These are phyloP conservation scores for Sitta europaea DNA, from an alignment of 2,113 vertebrate genomes.

Conservation along the genomic window DNA sequence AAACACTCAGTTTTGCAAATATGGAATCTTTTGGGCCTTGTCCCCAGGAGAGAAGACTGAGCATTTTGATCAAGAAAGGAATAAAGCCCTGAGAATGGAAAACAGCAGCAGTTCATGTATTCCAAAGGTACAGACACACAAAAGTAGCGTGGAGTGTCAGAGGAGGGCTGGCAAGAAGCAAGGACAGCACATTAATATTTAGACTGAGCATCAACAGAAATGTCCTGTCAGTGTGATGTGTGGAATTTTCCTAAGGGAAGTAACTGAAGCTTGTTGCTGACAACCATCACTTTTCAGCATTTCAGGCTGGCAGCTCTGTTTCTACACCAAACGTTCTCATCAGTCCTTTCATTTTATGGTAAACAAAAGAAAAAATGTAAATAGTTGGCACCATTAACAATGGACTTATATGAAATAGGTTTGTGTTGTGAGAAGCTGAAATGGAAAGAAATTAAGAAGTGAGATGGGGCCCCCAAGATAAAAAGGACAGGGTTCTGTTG, in stretches of 20 bases:
- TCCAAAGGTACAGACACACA: not conserved
- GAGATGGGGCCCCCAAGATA: not conserved
- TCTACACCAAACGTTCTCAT: not conserved
- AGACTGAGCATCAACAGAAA: not conserved
- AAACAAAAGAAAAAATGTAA: not conserved
- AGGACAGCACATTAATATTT: slow-evolving; percentile 7
- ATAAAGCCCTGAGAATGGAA: not conserved
- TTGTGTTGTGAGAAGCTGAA: not conserved
- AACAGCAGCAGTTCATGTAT: not conserved
- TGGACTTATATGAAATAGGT: not conserved
- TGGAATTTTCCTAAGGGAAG: slow-evolving; percentile 1
- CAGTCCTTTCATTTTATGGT: not conserved
- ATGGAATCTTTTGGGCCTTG: not conserved
- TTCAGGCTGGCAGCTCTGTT: not conserved
- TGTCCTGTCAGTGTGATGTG: not conserved
- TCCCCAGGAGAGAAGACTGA: not conserved
- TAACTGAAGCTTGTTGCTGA: not conserved
- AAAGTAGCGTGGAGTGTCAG: not conserved
- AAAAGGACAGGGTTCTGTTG: not conserved
- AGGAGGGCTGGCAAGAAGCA: not conserved
- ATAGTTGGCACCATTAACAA: not conserved
- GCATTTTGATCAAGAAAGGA: not conserved
- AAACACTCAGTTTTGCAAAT: not conserved
- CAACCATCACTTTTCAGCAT: not conserved
- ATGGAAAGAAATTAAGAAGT: not conserved